These are phyloP conservation scores for Ciconia boyciana DNA, from an alignment of 2,113 vertebrate genomes.

Conservation along the genomic window DNA sequence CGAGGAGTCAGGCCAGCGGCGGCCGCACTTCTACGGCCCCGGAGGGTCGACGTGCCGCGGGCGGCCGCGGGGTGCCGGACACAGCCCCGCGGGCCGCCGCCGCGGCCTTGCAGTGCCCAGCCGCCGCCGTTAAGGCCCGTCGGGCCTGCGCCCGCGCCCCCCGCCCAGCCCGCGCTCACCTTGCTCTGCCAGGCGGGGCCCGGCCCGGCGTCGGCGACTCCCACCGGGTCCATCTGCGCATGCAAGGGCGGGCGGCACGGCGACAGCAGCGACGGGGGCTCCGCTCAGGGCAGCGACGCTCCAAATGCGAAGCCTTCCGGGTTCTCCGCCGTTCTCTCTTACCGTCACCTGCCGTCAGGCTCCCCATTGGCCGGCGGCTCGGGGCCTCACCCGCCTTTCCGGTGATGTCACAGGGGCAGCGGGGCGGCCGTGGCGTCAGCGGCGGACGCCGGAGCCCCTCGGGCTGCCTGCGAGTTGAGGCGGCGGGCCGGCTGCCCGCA, in stretches of 20 bases:
- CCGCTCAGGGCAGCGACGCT: neutral
- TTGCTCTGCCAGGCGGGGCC: conserved; percentile 44
- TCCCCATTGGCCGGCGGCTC: neutral
- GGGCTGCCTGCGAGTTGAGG: neutral
- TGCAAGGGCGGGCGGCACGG: fast-evolving
- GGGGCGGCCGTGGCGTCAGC: fast-evolving
- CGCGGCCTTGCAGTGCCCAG: neutral
- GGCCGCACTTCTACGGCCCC: neutral
- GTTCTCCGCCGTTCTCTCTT: neutral
- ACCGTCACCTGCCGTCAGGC: neutral
- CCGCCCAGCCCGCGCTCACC: conserved; percentile 7
- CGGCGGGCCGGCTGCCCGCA: too few relatives aligned
- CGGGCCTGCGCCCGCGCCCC: neutral
- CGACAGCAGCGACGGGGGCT: fast-evolving
- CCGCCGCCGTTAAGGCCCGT: neutral
- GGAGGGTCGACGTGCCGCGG: neutral
- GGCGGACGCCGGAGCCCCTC: fast-evolving
- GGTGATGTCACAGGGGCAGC: neutral
- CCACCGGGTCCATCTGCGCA: conserved; percentile 69
- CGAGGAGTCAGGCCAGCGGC: neutral
- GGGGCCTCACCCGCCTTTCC: neutral
- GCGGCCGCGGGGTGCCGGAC: too few relatives aligned
- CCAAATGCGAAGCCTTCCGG: neutral
- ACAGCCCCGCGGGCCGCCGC: neutral
- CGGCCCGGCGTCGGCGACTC: conserved; percentile 43